Evolutionary conservation across 1,140 invertebrate species (phyloP), one percentile per base, ranked within the genome.

Genomic region (Pogonomyrmex barbatus): DNA sequence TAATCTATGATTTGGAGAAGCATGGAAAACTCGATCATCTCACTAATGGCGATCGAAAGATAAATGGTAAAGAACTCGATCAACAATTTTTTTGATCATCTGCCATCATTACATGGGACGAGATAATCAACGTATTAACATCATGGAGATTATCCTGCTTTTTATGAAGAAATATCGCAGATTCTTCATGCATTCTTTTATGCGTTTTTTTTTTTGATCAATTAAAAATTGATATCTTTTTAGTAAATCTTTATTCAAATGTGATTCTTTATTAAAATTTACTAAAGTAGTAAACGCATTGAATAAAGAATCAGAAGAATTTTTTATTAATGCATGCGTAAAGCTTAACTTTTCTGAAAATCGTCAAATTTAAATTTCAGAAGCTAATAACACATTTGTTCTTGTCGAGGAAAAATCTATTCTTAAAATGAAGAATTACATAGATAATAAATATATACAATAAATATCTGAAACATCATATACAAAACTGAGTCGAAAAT

Each of bases 21-120:
- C 94, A 94, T 60, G 86, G 93, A 10, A 95, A 95, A 86, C 91
- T 95, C 8, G 93, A 95, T 12, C 94, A 93, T 24, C 78, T 92
- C 1, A 68, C 91, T 8, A 91, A 89, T 65, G 87, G 90, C 52
- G 92, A 91, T 87, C 89, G 91, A n/a, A 95, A 95, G 70, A 70
- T 93, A 42, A 94, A 92, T 54, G 93, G 94, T 95, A 91, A 94
- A 79, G 0, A 6, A 63, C 3, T 70, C 3, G 33, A 36, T 47
- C 30, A 73, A 82, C 30, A 47, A 14, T 47, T 73, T 24, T 24
- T 47, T 58, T 47, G 10, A 30, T 47, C 9, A 60, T 45, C n/a
- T 54, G 10, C 14, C 9, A 14, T 52, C 12, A 78, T 9, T 6
- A 36, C 3, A 36, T 24, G 10, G 39, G 9, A 52, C 45, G 33